Evolutionary conservation across 1,140 invertebrate species (phyloP).

Genomic region (Diorhabda sublineata): DNA sequence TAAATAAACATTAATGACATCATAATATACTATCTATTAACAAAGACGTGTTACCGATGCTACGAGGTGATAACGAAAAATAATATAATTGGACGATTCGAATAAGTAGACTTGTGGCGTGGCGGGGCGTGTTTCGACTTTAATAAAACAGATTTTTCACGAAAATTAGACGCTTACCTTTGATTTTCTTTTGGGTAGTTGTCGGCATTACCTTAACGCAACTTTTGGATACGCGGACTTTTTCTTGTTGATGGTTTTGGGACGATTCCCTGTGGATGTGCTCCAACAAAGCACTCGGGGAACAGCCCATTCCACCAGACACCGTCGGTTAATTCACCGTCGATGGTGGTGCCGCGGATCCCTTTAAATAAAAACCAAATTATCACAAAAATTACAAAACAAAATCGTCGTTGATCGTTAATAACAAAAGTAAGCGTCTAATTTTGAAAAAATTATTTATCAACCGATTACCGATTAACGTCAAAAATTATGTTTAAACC

Average conservation of each 20-base stretch:
- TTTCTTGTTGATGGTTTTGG: constrained; percentile 35
- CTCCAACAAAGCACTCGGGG: constrained; percentile 42
- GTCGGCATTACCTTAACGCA: constrained; percentile 9
- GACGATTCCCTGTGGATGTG: constrained; percentile 42
- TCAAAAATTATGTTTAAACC: too few relatives aligned
- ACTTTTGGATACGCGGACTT: constrained; percentile 22
- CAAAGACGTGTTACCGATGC: too few relatives aligned
- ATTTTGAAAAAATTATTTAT: too few relatives aligned
- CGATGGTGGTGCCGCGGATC: not conserved
- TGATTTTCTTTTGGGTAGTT: constrained; percentile 13
- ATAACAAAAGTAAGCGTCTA: too few relatives aligned
- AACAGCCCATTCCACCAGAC: constrained; percentile 43
- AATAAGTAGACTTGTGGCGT: too few relatives aligned
- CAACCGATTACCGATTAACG: too few relatives aligned
- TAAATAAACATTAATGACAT: too few relatives aligned
- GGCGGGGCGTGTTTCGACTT: too few relatives aligned
- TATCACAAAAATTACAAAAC: not conserved
- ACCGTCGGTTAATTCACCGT: not conserved
- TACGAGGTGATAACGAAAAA: too few relatives aligned
- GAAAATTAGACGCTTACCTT: constrained; percentile 9
- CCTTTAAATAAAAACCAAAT: not conserved
- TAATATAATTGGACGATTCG: too few relatives aligned
- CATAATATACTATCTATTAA: too few relatives aligned
- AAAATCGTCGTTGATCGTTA: too few relatives aligned
- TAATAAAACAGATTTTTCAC: not conserved